phyloP scores from a whole-genome alignment of 2,113 vertebrate species.

The Australoheros scitulus region DNA sequence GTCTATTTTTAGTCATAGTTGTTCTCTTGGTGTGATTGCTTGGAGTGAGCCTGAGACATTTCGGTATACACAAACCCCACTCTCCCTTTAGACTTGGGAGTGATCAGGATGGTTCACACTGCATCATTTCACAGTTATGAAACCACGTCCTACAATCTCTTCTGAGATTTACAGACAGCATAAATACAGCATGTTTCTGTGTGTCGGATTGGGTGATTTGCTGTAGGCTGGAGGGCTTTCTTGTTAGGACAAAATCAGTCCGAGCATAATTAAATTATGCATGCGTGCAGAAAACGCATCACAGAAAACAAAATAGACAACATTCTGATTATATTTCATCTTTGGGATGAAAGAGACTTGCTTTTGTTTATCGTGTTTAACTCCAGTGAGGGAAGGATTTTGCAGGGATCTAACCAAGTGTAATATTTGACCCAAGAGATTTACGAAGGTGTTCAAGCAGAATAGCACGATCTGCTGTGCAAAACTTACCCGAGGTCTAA shows the following conservation, averaged over 20 bases:
- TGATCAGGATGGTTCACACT: conserved; percentile 24
- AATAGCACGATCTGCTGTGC: conserved; percentile 14
- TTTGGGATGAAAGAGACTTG: background rate
- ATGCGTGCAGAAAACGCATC: background rate
- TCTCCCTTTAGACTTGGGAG: conserved; percentile 6
- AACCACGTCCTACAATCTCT: conserved; percentile 23
- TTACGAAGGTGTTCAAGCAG: conserved; percentile 37
- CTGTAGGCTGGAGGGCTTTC: conserved; percentile 13
- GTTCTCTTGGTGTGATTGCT: conserved; percentile 49
- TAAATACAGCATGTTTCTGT: conserved; percentile 31
- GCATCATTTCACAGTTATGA: conserved; percentile 19
- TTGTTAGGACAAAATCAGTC: conserved; percentile 1
- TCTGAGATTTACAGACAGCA: conserved; percentile 27
- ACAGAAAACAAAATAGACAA: background rate
- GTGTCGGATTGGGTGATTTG: conserved; percentile 18
- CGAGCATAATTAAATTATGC: conserved; percentile 29
- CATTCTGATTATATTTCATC: background rate
- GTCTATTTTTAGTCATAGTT: conserved; percentile 59
- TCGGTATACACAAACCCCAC: conserved; percentile 49
- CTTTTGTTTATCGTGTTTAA: background rate
- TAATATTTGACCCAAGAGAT: conserved; percentile 27
- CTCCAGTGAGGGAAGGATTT: background rate
- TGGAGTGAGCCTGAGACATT: conserved; percentile 43
- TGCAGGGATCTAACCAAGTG: conserved; percentile 8
- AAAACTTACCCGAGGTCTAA: conserved; percentile 34